phyloP scores from a whole-genome alignment of 2,797 vertebrate genomes.

The Acrossocheilus fasciatus region DNA sequence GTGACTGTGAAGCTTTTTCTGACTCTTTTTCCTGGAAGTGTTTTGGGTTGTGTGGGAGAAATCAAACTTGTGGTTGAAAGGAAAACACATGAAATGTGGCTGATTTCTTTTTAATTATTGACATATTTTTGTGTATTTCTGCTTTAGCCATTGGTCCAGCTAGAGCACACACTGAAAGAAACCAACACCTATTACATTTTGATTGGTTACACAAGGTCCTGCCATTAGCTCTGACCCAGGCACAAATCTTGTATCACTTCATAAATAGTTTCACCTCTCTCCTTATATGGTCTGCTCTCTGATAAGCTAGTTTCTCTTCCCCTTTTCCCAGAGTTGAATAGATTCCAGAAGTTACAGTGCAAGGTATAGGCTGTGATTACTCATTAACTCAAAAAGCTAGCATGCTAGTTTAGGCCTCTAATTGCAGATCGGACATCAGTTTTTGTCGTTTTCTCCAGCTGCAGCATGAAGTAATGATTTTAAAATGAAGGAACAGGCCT shows the following conservation, averaged over 20 bases:
- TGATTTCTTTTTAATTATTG: background rate
- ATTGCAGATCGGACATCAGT: background rate
- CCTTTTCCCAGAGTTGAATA: slow-evolving; percentile 64
- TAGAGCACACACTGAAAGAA: slow-evolving; percentile 33
- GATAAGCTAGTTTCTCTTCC: slow-evolving; percentile 83
- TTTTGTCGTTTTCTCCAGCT: background rate
- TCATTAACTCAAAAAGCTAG: slow-evolving; percentile 69
- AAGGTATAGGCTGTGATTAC: slow-evolving; percentile 70
- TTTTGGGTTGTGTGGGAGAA: background rate
- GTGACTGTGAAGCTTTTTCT: background rate
- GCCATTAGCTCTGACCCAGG: slow-evolving; percentile 59
- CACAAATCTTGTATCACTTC: slow-evolving; percentile 70
- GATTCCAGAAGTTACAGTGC: slow-evolving; percentile 64
- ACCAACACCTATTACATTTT: slow-evolving; percentile 53
- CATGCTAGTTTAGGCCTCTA: background rate
- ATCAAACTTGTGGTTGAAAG: background rate
- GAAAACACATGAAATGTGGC: background rate
- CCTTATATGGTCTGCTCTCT: slow-evolving; percentile 79
- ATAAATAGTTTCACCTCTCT: slow-evolving; percentile 75
- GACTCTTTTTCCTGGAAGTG: background rate
- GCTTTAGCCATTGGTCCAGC: slow-evolving; percentile 15
- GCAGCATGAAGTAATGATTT: background rate
- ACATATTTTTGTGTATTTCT: background rate
- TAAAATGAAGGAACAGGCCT: slow-evolving; percentile 13
- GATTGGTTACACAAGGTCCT: slow-evolving; percentile 53